phyloP scores from a whole-genome alignment of 37 sponge, comb jelly and placozoan species.

The Oscarella lobularis region DNA sequence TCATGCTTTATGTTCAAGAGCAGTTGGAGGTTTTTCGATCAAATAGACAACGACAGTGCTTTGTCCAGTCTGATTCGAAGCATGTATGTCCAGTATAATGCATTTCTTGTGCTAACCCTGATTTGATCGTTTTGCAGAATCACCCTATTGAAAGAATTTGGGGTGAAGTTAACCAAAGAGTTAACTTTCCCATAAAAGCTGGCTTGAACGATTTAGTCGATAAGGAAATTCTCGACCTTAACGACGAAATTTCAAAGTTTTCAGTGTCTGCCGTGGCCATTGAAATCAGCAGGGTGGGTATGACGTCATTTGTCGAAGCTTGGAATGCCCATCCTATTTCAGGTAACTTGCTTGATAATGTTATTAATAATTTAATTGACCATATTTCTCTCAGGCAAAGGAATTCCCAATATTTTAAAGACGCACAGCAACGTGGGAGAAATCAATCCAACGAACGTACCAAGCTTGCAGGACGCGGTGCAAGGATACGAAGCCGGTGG shows the following conservation, averaged over 20 bases:
- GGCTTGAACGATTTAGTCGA: constrained; percentile 15
- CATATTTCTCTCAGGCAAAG: neutral
- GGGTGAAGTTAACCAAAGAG: constrained; percentile 37
- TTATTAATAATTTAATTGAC: neutral
- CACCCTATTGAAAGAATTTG: constrained; percentile 30
- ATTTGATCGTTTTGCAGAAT: constrained; percentile 24
- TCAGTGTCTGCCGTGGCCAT: constrained; percentile 38
- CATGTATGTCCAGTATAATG: no score
- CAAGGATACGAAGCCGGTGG: neutral
- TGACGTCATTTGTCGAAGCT: constrained; percentile 11
- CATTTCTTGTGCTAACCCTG: no score
- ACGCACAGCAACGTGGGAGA: no score
- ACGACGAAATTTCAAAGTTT: constrained; percentile 8
- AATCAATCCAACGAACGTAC: no score
- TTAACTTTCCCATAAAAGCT: constrained; percentile 44
- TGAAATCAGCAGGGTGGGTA: constrained; percentile 18
- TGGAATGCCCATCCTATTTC: constrained; percentile 52
- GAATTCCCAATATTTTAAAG: neutral
- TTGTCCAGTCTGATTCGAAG: no score
- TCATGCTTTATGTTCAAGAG: constrained; percentile 41
- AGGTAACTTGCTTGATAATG: neutral
- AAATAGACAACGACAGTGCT: no score
- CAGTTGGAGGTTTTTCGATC: constrained; percentile 15
- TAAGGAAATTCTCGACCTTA: constrained; percentile 11
- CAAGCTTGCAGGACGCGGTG: neutral